Evolutionary conservation across 1,140 invertebrate genomes (phyloP).

Genomic region (Papilio polyxenes): DNA sequence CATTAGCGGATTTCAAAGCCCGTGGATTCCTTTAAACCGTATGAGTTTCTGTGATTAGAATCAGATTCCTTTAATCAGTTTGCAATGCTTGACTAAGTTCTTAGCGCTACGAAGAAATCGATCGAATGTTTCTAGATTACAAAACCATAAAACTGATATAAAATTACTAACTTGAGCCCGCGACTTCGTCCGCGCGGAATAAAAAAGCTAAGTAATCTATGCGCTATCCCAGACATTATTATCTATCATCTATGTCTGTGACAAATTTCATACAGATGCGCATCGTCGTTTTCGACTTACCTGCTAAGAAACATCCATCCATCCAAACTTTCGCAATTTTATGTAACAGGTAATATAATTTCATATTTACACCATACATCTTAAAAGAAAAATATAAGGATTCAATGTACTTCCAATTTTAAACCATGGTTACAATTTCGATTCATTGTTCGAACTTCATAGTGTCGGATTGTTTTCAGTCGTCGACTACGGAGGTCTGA

Average conservation of each 20-base stretch:
- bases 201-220: too few relatives aligned
- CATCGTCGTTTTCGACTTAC: too few relatives aligned
- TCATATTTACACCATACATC: background rate
- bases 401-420: background rate
- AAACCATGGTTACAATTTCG: constrained; percentile 6
- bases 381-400: background rate
- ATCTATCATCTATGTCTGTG: too few relatives aligned
- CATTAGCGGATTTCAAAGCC: background rate
- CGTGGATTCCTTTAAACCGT: background rate
- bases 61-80: background rate
- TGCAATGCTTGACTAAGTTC: background rate
- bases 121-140: background rate
- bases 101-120: background rate
- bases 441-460: constrained; percentile 16
- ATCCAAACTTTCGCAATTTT: too few relatives aligned
- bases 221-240: too few relatives aligned
- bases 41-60: background rate
- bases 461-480: background rate
- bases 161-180: too few relatives aligned
- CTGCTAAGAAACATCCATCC: too few relatives aligned
- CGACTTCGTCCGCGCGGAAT: too few relatives aligned
- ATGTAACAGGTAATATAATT: too few relatives aligned
- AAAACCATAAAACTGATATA: background rate
- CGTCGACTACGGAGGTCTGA: background rate
- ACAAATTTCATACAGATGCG: too few relatives aligned